A percentile compares a stretch with the other conserved stretches of the same genome.
Conservation (phyloP, 1,140 invertebrate genomes). For the Pseudobourletiella spinata region DNA sequence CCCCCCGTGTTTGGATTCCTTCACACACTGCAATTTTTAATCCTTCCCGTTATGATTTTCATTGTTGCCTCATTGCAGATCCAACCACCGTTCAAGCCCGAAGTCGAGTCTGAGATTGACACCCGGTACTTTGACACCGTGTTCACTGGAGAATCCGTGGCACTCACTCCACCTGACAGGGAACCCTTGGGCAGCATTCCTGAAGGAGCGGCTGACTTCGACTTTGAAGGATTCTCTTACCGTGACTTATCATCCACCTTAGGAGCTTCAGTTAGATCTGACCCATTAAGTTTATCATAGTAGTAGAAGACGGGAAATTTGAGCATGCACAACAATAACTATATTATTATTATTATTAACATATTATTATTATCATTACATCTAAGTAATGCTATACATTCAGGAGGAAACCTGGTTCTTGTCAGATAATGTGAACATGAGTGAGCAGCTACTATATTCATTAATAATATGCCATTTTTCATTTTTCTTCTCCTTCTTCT, state of each 20-base stretch:
- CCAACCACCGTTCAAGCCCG: conserved; percentile 87
- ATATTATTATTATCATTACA: too few relatives aligned
- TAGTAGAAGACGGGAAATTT: too few relatives aligned
- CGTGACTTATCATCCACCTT: conserved; percentile 44
- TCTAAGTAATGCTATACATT: too few relatives aligned
- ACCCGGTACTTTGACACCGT: conserved; percentile 91
- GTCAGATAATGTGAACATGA: too few relatives aligned
- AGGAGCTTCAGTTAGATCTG: conserved; percentile 35
- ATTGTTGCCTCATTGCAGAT: conserved; percentile 47
- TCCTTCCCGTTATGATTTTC: not conserved
- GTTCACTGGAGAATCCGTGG: conserved; percentile 95
- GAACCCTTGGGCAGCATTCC: conserved; percentile 56
- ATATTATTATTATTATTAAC: too few relatives aligned
- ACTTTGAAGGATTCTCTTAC: conserved; percentile 72
- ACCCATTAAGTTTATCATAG: conserved; percentile 18
- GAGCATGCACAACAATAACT: too few relatives aligned
- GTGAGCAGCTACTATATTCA: too few relatives aligned
- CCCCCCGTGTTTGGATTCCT: not conserved
- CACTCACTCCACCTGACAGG: conserved; percentile 84
- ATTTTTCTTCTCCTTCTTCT: too few relatives aligned
- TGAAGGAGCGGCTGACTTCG: conserved; percentile 64
- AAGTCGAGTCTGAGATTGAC: conserved; percentile 91
- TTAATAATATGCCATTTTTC: too few relatives aligned
- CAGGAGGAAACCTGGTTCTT: too few relatives aligned
- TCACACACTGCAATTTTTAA: too few relatives aligned